A percentile compares a stretch with the other conserved stretches of the same genome.
Evolutionary conservation across 2,797 vertebrate species (phyloP).

Genomic region (Poecilia gillii): DNA sequence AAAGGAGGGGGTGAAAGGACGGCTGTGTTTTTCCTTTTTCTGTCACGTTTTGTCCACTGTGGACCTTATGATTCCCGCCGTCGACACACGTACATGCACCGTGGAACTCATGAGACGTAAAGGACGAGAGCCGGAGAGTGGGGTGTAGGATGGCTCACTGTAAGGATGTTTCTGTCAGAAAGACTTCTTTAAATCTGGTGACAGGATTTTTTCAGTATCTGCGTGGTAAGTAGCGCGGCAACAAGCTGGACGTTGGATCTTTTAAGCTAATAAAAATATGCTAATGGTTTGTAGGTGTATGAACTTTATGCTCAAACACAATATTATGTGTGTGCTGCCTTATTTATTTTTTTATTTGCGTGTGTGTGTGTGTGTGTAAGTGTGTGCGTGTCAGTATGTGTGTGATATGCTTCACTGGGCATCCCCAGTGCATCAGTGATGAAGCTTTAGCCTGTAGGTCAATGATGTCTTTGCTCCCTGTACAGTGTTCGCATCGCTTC

Average conservation of each 20-base stretch:
- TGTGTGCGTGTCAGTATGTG: slow-evolving; percentile 31
- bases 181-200: slow-evolving; percentile 83
- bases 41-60: slow-evolving; percentile 60
- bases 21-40: slow-evolving; percentile 31
- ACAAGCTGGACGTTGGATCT: slow-evolving; percentile 37
- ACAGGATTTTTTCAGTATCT: slow-evolving; percentile 87
- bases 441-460: slow-evolving; percentile 75
- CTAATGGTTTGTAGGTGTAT: slow-evolving; percentile 51
- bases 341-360: not conserved
- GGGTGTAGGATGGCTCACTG: slow-evolving; percentile 81
- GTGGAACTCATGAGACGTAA: slow-evolving; percentile 72
- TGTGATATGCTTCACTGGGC: slow-evolving; percentile 71
- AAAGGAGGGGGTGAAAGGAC: slow-evolving; percentile 51
- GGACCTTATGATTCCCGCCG: slow-evolving; percentile 59
- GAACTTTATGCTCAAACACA: slow-evolving; percentile 62
- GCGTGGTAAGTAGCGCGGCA: slow-evolving; percentile 85
- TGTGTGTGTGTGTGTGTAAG: slow-evolving; percentile 24
- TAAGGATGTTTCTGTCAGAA: slow-evolving; percentile 83
- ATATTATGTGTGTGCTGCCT: slow-evolving; percentile 31
- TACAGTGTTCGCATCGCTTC: slow-evolving; percentile 56
- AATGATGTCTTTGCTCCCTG: slow-evolving; percentile 54
- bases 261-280: slow-evolving; percentile 48
- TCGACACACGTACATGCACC: slow-evolving; percentile 37
- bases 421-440: slow-evolving; percentile 74
- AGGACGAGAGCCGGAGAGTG: slow-evolving; percentile 55